These are phyloP conservation scores for Xiphophorus birchmanni DNA, from an alignment of 2,797 vertebrate genomes.

Conservation along the genomic window DNA sequence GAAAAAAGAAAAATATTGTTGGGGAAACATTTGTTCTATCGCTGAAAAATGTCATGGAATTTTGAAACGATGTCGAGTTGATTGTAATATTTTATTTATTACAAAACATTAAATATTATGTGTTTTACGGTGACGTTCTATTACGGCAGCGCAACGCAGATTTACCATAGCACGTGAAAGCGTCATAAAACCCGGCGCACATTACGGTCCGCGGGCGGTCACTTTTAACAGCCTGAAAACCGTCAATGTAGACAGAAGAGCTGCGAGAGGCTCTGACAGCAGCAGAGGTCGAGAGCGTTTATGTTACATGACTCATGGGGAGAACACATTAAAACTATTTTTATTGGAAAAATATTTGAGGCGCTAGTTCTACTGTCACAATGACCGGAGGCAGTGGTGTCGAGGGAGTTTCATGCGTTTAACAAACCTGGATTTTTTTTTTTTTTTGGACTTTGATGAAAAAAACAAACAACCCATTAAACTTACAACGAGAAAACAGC, in stretches of 20 bases:
- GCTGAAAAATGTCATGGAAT: background rate
- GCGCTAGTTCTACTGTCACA: background rate
- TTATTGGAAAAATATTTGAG: background rate
- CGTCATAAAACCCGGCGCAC: slow-evolving; percentile 26
- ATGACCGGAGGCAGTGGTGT: slow-evolving; percentile 43
- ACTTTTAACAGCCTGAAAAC: slow-evolving; percentile 43
- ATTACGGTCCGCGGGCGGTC: slow-evolving; percentile 43
- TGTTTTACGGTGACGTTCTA: background rate
- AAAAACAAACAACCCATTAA: background rate
- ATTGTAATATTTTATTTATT: background rate
- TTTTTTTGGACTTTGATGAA: background rate
- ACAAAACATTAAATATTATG: background rate
- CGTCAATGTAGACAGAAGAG: slow-evolving; percentile 4
- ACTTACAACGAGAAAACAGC: background rate
- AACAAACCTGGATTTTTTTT: slow-evolving; percentile 1
- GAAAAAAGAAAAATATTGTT: background rate
- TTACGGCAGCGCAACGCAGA: background rate
- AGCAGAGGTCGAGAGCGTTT: background rate
- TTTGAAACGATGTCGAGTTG: background rate
- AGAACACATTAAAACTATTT: background rate
- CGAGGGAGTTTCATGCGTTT: slow-evolving; percentile 13
- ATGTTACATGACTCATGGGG: background rate
- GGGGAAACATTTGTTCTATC: background rate
- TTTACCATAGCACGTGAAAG: slow-evolving; percentile 35
- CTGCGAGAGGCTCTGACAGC: background rate